Base-by-base conservation (phyloP, 2,888 invertebrate species). In the Chymomyza fuscimana region DNA sequence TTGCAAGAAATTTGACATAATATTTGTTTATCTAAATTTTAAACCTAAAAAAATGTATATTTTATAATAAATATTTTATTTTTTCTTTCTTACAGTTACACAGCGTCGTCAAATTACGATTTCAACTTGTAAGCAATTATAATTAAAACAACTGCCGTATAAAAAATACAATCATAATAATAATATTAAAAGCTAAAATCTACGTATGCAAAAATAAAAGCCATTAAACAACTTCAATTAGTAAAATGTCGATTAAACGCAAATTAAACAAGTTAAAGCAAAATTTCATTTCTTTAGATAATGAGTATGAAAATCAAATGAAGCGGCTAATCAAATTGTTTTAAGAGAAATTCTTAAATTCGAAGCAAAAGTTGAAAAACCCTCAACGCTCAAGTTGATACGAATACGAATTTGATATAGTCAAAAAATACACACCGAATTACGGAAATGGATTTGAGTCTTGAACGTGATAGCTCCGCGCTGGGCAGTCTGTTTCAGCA, bases 401-500 rank as follows among this genome's bases (percentile, higher is more conserved):
- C 79, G 79, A 63, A 80, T 76, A 70, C 70, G 50, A 80, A 22
- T 54, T 54, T 68, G 70, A 70, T 6, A 63, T 40, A 70, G 62
- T 63, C 68, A 22, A 66, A 25, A n/a, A 12, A 63, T 50, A 72
- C 6, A 51, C 29, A 61, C 32, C 22, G 10, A 66, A 15, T 9
- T 32, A 66, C 25, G 29, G 83, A 80, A 77, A 92, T 92, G 92
- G 92, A 92, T 90, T 89, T 92, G 75, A 92, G 90, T 78, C 88
- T 92, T 72, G 92, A 92, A 89, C 91, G 96, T 92, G 97, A 97
- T 93, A 96, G 96, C 92, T 96, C 96, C 91, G 97, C 97, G 83
- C 93, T 98, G 90, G 98, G 98, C 92, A 97, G 96, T 91, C 94
- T 98, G 85, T 98, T 98, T 92, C 97, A 98, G 93, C 97, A 97